Base-by-base conservation (phyloP, 1,140 invertebrate species). In the Copidosoma floridanum region DNA sequence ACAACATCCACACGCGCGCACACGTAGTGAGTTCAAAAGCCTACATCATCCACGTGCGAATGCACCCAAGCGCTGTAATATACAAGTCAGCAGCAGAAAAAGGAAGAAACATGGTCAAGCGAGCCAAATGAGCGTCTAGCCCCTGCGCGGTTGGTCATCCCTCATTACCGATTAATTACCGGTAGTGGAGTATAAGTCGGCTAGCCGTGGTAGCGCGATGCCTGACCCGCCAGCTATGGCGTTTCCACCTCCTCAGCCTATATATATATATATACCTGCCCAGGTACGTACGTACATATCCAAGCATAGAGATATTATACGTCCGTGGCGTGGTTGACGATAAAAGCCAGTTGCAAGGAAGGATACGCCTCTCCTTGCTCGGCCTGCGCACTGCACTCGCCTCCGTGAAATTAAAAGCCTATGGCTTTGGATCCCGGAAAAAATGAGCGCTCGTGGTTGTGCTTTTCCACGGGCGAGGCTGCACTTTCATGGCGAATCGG, bases 151-250 rank as follows among this genome's bases (percentile, higher is more conserved):
- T 43, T 50, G 61, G 59, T 68, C 62, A 66, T 69, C 61, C 52
- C 65, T 70, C 65, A 70, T 70, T 69, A 70, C 65, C 61, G 55
- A 57, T 69, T 70, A 70, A 70, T 70, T 69, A 69, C 64, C n/a
- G n/a, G n/a, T n/a, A n/a, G n/a, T 58, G 44, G 57, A 68, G 56
- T 65, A n/a, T n/a, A 62, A 67, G 64, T 70, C 53, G 57, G 41
- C 29, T 29, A 44, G 58, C 26, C 52, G n/a, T 47, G 48, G 47
- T 58, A 63, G 57, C 51, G 48, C 52, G 57, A 57, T 50, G 57
- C 29, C 52, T 50, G 56, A n/a, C n/a, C n/a, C 29, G 29, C 29
- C 29, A 32, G 29, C 29, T 32, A 6, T 12, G 29, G n/a, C n/a
- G n/a, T n/a, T n/a, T n/a, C n/a, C n/a, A n/a, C n/a, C n/a, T n/a